Conservation (phyloP, 2,113 vertebrate species). For the Sprattus sprattus region DNA sequence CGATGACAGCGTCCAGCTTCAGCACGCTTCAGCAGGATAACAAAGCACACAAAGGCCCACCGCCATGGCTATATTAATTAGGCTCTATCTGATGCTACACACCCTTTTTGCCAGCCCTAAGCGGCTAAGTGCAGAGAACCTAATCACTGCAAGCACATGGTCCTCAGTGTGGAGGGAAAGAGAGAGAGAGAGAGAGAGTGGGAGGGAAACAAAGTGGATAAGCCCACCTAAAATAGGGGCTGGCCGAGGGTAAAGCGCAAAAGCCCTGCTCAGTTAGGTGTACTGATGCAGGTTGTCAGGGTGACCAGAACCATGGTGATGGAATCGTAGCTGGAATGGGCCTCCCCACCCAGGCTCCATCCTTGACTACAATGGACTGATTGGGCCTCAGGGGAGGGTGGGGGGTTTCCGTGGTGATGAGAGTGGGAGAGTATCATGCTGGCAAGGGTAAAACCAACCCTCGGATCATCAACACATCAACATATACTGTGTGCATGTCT, state of each 20-base stretch:
- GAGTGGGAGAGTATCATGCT: background rate
- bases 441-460: background rate
- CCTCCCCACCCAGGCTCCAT: background rate
- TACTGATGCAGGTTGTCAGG: slow-evolving; percentile 68
- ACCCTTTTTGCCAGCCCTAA: slow-evolving; percentile 57
- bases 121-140: slow-evolving; percentile 57
- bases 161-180: slow-evolving; percentile 53
- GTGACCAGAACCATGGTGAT: slow-evolving; percentile 70
- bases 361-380: background rate
- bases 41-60: slow-evolving; percentile 66
- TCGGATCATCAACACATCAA: background rate
- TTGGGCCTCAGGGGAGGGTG: background rate
- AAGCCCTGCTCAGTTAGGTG: slow-evolving; percentile 51
- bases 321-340: slow-evolving; percentile 60
- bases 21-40: slow-evolving; percentile 51
- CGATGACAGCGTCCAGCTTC: slow-evolving; percentile 62
- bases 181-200: background rate
- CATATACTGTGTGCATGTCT: background rate
- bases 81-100: slow-evolving; percentile 70
- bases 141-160: slow-evolving; percentile 77
- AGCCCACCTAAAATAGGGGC: slow-evolving; percentile 57
- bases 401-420: slow-evolving; percentile 9
- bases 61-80: slow-evolving; percentile 62
- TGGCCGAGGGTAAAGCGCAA: slow-evolving; percentile 26
- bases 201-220: background rate